Evolutionary conservation across 2,113 vertebrate species (phyloP).

Genomic region (Ardeotis arabs): DNA sequence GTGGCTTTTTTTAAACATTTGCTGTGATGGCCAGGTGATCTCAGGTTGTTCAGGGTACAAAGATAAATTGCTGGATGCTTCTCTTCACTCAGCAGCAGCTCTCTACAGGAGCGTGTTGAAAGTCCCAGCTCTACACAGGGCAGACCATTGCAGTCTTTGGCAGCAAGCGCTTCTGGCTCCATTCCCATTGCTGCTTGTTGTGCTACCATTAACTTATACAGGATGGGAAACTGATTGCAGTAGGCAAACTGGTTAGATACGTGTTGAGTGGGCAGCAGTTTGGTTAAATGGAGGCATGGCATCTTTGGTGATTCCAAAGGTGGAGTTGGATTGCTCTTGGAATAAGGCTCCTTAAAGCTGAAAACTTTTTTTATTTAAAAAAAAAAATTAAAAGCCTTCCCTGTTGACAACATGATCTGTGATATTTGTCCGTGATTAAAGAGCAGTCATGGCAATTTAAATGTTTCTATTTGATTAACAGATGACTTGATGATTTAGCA

Average conservation of each 20-base stretch:
- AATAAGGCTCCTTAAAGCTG: neutral
- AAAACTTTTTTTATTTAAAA: neutral
- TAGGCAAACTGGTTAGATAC: neutral
- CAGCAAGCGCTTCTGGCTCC: neutral
- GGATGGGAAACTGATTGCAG: neutral
- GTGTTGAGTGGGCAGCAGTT: neutral
- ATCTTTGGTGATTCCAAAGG: neutral
- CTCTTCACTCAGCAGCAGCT: neutral
- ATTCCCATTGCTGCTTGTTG: neutral
- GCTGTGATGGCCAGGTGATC: neutral
- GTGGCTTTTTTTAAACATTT: neutral
- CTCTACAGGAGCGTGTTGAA: neutral
- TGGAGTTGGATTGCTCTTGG: neutral
- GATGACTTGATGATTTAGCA: neutral
- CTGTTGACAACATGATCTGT: neutral
- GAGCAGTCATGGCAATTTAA: neutral
- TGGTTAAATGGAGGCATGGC: neutral
- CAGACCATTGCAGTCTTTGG: neutral
- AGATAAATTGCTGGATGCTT: neutral
- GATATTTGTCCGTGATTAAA: neutral
- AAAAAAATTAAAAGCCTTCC: neutral
- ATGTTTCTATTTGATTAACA: neutral
- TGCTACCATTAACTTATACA: neutral
- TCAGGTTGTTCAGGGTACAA: neutral
- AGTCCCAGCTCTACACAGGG: neutral